phyloP scores from a whole-genome alignment of 2,797 vertebrate genomes.

The Phrynocephalus vlangalii region DNA sequence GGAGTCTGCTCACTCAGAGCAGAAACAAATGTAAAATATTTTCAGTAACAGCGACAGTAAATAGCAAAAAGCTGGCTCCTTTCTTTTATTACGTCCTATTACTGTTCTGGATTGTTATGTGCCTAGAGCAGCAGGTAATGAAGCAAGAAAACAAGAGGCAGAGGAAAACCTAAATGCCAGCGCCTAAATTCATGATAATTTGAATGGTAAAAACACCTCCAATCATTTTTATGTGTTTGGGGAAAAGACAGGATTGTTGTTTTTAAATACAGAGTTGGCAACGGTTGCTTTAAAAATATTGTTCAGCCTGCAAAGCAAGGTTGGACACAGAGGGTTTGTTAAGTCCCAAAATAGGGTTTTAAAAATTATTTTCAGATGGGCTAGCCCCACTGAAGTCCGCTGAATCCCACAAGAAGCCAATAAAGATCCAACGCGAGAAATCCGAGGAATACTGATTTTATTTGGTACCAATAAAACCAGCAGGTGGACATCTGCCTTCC shows the following conservation, averaged over 20 bases:
- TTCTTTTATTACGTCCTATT: slow-evolving; percentile 13
- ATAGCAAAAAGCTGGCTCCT: slow-evolving; percentile 10
- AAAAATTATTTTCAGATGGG: too few species aligned
- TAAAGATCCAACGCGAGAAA: too few species aligned
- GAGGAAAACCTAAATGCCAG: slow-evolving; percentile 43
- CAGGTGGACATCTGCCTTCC: too few species aligned
- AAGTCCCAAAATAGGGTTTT: too few species aligned
- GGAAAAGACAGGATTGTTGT: background rate
- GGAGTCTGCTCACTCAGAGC: slow-evolving; percentile 15
- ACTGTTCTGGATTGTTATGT: slow-evolving; percentile 10
- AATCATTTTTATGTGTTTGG: background rate
- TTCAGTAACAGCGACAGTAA: slow-evolving; percentile 35
- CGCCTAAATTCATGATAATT: slow-evolving; percentile 33
- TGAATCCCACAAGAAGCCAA: too few species aligned
- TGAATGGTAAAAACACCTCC: slow-evolving; percentile 42
- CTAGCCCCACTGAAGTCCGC: too few species aligned
- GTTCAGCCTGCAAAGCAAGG: background rate
- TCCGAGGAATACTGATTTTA: too few species aligned
- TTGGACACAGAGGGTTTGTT: background rate
- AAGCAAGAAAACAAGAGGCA: slow-evolving; percentile 36
- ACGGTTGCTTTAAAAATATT: background rate
- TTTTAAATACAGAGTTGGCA: background rate
- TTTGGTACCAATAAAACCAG: too few species aligned
- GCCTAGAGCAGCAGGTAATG: slow-evolving; percentile 43
- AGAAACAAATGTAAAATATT: slow-evolving; percentile 42